Evolutionary conservation across 2,888 invertebrate species (phyloP), one percentile per base, ranked within the genome.

Genomic region (Synergus laeviventris): DNA sequence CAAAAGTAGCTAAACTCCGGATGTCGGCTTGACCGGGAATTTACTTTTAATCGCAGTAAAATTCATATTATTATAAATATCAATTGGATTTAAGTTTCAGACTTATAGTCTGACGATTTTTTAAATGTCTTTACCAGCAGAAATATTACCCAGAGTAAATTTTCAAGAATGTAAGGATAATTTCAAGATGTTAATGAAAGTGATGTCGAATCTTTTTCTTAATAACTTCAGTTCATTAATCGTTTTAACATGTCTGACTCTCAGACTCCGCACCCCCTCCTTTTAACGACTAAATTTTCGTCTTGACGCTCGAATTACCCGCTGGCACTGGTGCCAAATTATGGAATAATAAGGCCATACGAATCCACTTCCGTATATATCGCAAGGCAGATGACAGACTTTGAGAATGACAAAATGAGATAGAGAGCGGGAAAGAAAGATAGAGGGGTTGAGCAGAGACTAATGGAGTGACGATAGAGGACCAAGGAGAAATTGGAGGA

Each of bases 241-340:
- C 70, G 49, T 70, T 70, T 70, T 49, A 49, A 31, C 49, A 36
- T n/a, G 31, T 66, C 66, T 66, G 45, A 24, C 31, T 42, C 66
- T 45, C 45, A 73, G 76, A 62, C 61, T 73, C 74, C 70, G 74
- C 73, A 66, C 79, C 78, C 74, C 36, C 49, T 70, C 31, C 49
- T 54, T 31, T 31, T 54, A 36, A 45, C 70, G 70, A 36, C 49
- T 70, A 70, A 49, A 54, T 70, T 70, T 49, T 31, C 45, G 70
- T 70, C 70, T 42, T 54, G 70, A 70, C 70, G 70, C 70, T 70
- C 36, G 70, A 70, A 70, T 70, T 49, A 70, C 70, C 49, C 70
- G 70, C 49, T 76, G 76, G 70, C 75, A 74, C 16, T 54, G 76
- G 76, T 76, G 81, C 74, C 79, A 79, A 80, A 81, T 81, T 80